phyloP scores from a whole-genome alignment of 2,797 vertebrate species.

The Halcyon smyrnensis region DNA sequence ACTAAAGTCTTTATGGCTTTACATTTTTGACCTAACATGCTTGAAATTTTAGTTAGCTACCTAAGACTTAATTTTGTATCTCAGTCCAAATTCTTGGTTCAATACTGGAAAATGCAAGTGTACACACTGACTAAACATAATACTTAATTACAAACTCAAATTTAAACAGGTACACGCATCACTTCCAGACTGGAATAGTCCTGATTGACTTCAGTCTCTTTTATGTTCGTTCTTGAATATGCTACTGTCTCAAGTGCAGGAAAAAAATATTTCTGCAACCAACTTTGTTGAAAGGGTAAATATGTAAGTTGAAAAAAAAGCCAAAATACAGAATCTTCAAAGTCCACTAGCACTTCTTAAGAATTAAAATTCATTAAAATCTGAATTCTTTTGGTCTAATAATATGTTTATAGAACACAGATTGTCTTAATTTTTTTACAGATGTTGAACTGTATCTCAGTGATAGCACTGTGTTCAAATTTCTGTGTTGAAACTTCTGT shows the following conservation, averaged over 20 bases:
- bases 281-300: slow-evolving; percentile 6
- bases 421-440: background rate
- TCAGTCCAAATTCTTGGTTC: background rate
- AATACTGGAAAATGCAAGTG: slow-evolving; percentile 16
- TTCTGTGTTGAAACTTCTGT: background rate
- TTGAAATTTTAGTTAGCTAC: background rate
- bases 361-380: background rate
- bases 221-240: background rate
- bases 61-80: background rate
- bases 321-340: background rate
- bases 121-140: background rate
- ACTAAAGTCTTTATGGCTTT: background rate
- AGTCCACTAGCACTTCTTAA: background rate
- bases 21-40: background rate
- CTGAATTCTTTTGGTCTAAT: background rate
- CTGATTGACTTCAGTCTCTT: background rate
- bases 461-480: background rate
- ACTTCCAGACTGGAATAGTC: background rate
- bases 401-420: background rate
- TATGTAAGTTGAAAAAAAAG: slow-evolving; percentile 45
- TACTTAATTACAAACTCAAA: background rate
- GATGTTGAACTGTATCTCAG: background rate
- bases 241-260: background rate
- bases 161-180: background rate
- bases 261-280: background rate